phyloP scores from a whole-genome alignment of 1,140 invertebrate genomes.

The Drosophila funebris region DNA sequence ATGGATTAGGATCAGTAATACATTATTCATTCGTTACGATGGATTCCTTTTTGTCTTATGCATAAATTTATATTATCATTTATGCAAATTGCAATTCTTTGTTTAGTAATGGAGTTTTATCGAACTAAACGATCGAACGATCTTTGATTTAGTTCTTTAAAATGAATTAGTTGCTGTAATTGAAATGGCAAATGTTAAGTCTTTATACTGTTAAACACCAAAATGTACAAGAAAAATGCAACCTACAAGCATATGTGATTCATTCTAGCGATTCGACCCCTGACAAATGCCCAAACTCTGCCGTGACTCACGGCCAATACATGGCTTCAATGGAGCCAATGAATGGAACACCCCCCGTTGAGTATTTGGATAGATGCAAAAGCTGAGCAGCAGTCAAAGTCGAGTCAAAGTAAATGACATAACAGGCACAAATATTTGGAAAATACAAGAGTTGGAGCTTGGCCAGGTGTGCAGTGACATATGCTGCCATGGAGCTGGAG shows the following conservation, averaged over 20 bases:
- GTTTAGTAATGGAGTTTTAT: too few species aligned
- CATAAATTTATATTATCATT: too few species aligned
- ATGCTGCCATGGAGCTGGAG: not conserved
- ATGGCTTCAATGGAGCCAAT: conserved; percentile 7
- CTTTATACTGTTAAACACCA: not conserved
- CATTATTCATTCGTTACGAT: too few species aligned
- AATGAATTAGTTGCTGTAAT: too few species aligned
- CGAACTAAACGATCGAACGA: too few species aligned
- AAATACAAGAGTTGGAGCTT: conserved; percentile 26
- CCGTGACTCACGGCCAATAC: conserved; percentile 17
- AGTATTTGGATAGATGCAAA: conserved; percentile 19
- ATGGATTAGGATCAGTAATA: too few species aligned
- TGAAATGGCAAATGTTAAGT: too few species aligned
- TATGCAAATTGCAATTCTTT: too few species aligned
- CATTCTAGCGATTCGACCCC: conserved; percentile 1
- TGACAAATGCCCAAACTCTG: not conserved
- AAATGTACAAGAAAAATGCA: conserved; percentile 3
- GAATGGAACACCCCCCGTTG: conserved; percentile 20
- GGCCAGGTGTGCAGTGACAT: conserved; percentile 55
- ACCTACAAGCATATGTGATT: conserved; percentile 11
- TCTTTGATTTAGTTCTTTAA: too few species aligned
- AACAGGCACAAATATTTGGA: conserved; percentile 67
- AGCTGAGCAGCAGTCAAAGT: not conserved
- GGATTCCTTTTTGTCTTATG: too few species aligned
- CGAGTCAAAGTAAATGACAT: conserved; percentile 49